A percentile compares a stretch with the other conserved stretches of the same genome.
These are phyloP conservation scores for Diloba caeruleocephala DNA, from an alignment of 2,888 invertebrate species.

Conservation along the genomic window DNA sequence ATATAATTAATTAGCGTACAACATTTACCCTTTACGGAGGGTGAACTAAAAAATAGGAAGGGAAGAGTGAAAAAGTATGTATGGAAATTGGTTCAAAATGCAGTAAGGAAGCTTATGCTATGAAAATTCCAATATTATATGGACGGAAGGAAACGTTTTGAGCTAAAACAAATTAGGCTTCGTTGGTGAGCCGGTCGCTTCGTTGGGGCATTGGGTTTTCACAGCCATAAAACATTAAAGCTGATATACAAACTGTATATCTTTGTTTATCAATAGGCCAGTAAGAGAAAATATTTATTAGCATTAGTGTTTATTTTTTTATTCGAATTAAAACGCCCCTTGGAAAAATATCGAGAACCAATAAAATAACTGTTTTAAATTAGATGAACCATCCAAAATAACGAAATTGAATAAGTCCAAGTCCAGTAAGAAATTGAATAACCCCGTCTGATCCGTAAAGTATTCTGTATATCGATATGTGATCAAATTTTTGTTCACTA, in stretches of 20 bases:
- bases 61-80: constrained; percentile 32
- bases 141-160: constrained; percentile 87
- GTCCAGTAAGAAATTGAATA: too few relatives aligned
- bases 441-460: too few relatives aligned
- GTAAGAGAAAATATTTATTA: too few relatives aligned
- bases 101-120: constrained; percentile 77
- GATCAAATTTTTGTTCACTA: too few relatives aligned
- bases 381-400: too few relatives aligned
- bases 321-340: too few relatives aligned
- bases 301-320: too few relatives aligned
- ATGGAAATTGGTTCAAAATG: constrained; percentile 62
- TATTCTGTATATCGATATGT: too few relatives aligned
- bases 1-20: constrained; percentile 55
- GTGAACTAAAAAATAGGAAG: constrained; percentile 50
- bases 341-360: too few relatives aligned
- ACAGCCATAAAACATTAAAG: constrained; percentile 71
- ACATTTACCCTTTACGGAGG: constrained; percentile 44
- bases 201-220: constrained; percentile 69
- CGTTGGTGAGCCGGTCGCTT: constrained; percentile 45
- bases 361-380: too few relatives aligned
- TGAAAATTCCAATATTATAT: constrained; percentile 77
- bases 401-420: too few relatives aligned
- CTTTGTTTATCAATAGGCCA: constrained; percentile 60
- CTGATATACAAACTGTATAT: constrained; percentile 59
- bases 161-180: constrained; percentile 72